phyloP scores from a whole-genome alignment of 2,113 vertebrate species.

The Cyphomyrus plagiostoma region DNA sequence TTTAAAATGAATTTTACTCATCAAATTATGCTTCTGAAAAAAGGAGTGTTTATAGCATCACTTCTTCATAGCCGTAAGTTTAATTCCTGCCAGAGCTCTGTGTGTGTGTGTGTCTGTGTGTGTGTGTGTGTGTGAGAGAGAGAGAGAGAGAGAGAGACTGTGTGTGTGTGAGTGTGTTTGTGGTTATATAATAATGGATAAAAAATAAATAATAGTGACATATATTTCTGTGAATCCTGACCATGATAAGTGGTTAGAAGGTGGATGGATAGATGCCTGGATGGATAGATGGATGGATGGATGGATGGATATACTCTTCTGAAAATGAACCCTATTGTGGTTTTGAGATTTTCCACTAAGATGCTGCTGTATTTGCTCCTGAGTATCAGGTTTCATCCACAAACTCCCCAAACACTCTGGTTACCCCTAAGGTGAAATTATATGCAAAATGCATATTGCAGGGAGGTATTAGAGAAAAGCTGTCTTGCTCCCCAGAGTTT shows the following conservation, averaged over 20 bases:
- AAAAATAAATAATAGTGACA: not conserved
- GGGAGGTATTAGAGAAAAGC: not conserved
- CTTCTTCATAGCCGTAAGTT: not conserved
- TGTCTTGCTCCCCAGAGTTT: not conserved
- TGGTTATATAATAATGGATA: not conserved
- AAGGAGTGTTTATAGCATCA: not conserved
- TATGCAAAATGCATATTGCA: not conserved
- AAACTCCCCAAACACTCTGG: not conserved
- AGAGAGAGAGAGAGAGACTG: too few species aligned
- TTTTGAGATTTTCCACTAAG: not conserved
- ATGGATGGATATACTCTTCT: not conserved
- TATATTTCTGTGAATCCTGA: not conserved
- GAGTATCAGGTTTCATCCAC: not conserved
- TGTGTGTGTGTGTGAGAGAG: too few species aligned
- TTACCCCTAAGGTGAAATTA: not conserved
- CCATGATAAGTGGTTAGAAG: not conserved
- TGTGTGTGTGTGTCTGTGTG: not conserved
- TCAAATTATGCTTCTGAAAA: not conserved
- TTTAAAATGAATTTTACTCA: not conserved
- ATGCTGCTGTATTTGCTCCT: not conserved
- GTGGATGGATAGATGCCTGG: not conserved
- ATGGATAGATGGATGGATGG: not conserved
- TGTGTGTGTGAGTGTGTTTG: not conserved
- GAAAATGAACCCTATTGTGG: not conserved
- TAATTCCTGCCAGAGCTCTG: not conserved